Evolutionary conservation across 2,113 vertebrate species (phyloP), one percentile per base, ranked within the genome.

Genomic region (Phocoena phocoena): DNA sequence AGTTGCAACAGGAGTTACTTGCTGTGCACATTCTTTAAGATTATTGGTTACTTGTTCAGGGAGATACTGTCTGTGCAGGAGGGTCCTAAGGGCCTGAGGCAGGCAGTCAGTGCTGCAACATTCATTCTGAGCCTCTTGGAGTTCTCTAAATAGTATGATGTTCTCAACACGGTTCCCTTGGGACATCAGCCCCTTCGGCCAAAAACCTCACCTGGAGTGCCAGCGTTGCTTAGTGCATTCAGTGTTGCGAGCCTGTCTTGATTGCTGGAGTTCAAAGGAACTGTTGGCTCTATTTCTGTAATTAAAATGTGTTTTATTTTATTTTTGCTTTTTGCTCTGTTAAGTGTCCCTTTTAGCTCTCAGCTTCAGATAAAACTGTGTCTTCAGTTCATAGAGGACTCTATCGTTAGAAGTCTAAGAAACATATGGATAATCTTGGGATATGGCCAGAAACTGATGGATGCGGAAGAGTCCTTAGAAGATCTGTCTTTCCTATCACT

Each of bases 151-250:
- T 41, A 99, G 98, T 96, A 98, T 98, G 50, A 99, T 99, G 55
- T 99, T 99, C 98, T 99, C 99, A 81, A 99, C 99, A 97, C 99
- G 97, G 98, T 99, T 99, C 98, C 98, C 98, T 98, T 99, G 99
- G 98, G 99, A 99, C 95, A 98, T 98, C 98, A 36, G 99, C 98
- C 96, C 99, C 99, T 97, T 99, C 98, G 5, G 99, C 99, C 97
- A 88, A 98, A 98, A 87, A 98, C 98, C 20, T 98, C 97, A 15
- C 95, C 76, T 28, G 98, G 98, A 83, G 98, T 90, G 79, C 97
- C 98, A 6, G 98, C 93, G 71, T 97, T 98, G 11, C 97, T 97
- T 68, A 98, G 98, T 25, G 98, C 98, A 67, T 97, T 97, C 33
- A 98, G 97, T 33, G 98, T 96, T 41, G 98, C 98, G 4, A 98